Conservation (phyloP, 2,113 vertebrate species). For the Upupa epops region DNA sequence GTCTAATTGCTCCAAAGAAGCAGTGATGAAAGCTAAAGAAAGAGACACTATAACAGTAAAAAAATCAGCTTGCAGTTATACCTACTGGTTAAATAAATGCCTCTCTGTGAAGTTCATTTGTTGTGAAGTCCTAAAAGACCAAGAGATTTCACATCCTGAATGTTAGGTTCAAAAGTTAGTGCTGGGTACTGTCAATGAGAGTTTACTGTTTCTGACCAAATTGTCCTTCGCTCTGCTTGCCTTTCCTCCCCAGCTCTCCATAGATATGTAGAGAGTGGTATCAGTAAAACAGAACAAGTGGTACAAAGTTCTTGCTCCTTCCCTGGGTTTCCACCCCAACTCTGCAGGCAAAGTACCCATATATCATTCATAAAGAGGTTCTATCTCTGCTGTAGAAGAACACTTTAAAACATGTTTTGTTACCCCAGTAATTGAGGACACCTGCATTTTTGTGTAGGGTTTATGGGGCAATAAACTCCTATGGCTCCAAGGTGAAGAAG, state of each 20-base stretch:
- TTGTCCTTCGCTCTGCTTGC: neutral
- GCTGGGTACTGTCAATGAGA: neutral
- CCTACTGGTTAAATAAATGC: neutral
- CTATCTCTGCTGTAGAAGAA: neutral
- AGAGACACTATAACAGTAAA: neutral
- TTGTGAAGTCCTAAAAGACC: neutral
- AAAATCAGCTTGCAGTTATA: neutral
- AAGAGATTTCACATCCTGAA: neutral
- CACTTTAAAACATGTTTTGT: neutral
- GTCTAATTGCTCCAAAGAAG: conserved; percentile 37
- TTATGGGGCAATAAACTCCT: neutral
- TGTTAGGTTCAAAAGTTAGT: neutral
- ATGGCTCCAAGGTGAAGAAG: neutral
- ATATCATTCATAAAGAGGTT: accelerated
- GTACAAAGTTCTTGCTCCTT: neutral
- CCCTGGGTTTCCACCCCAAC: neutral
- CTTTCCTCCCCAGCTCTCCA: neutral
- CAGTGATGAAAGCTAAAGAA: neutral
- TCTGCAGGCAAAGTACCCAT: neutral
- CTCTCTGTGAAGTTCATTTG: neutral
- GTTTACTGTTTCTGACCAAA: neutral
- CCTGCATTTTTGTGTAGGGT: neutral
- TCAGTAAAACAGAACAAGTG: neutral
- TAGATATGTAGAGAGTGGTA: neutral
- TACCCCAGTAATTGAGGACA: neutral